Base-by-base conservation (phyloP, 2,113 vertebrate species). In the Periophthalmus modestus region DNA sequence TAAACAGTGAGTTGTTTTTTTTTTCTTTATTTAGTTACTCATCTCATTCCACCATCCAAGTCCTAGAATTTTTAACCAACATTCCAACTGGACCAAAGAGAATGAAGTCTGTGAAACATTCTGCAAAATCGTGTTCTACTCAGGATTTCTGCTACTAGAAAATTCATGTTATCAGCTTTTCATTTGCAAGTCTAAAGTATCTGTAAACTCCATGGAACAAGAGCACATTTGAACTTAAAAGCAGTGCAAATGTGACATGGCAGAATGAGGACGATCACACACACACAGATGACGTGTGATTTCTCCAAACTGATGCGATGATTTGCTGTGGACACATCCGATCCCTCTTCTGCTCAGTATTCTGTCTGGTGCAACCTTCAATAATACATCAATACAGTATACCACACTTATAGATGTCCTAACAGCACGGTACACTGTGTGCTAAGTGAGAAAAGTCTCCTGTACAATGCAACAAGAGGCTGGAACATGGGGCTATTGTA, bases 371-470 rank as follows among this genome's bases (percentile, higher is more conserved):
- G 24, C 52, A 67, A 73, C 52, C 24, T 67, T 87, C 71, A 85
- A 80, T 82, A 83, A 86, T 83, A 73, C 72, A 88, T 86, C 72
- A 83, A 74, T 74, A 78, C 59, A 7, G 5, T 34, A 3, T 39
- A 43, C 7, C 52, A 21, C 12, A 4, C 61, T 24, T 33, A 39
- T 62, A 54, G 63, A 61, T 47, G 67, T 19, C 13, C 67, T 73
- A 65, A 57, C 28, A 2, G 19, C 10, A 15, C 36, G 14, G 43
- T 19, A 21, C 13, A 5, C 57, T 7, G 57, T 36, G 28, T 46
- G 48, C 13, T 52, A 46, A 63, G 47, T 58, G 24, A 33, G 66
- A 77, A 73, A 66, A 2, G 15, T 4, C 18, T 62, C 48, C 0
- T 15, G 36, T 24, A 43, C 36, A 39, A 39, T 43, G 39, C 39